Evolutionary conservation across 2,113 vertebrate species (phyloP), one percentile per base, ranked within the genome.

Genomic region (Mesocricetus auratus): DNA sequence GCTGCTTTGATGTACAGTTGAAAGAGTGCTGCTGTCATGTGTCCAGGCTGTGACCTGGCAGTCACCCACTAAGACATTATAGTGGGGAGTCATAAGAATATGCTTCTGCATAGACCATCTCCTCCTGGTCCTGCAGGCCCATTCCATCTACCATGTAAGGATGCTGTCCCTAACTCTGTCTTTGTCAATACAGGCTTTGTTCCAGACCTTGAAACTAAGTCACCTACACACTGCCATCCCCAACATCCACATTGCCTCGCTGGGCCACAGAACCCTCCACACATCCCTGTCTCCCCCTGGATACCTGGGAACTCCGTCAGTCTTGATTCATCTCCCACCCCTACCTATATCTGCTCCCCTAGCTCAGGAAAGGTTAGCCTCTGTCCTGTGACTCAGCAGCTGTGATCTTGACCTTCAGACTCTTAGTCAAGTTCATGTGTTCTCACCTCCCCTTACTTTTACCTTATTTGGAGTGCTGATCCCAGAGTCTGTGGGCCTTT

Each of bases 161-260:
- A 47, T 42, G 13, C 1, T 42, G 10, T 39, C 53, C 66, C 36
- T 8, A 36, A 31, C 39, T 56, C 71, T 36, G 9, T 31, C 56
- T 86, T 62, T 22, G 26, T 68, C 17, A 16, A 39, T 47, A 16
- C 24, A 3, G 8, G 13, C 22, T 69, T 26, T 0, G 24, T 11
- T 74, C 66, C 31, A 39, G 45, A 62, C 9, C 12, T 68, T 45
- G 26, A 81, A 39, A n/a, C 58, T 5, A 5, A 45, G 47, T 64
- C 66, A 0, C 39, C 1, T 4, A 0, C 45, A 16, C 36, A 53
- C 42, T 42, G 15, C 68, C 5, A 7, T 33, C 47, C 50, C 39
- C 22, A 3, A 4, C 50, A 36, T 6, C 71, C 45, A 47, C 39
- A 82, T 26, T 9, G 33, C 31, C 2, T 5, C 11, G 42, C 75